Conservation (phyloP, 2,888 invertebrate genomes). For the Chymomyza procnemis region DNA sequence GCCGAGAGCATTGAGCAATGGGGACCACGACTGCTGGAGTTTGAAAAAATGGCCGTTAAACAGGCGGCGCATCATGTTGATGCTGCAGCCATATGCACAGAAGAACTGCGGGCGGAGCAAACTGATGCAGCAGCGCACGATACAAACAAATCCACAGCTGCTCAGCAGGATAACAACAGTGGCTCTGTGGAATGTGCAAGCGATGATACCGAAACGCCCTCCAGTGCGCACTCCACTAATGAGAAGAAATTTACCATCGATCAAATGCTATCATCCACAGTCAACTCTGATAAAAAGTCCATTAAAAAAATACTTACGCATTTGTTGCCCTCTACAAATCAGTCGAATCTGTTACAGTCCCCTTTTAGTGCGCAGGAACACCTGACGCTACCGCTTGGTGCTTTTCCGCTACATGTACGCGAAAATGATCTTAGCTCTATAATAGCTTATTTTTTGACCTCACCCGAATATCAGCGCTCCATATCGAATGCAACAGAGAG, state of each 20-base stretch:
- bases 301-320: conserved; percentile 85
- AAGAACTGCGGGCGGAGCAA: conserved; percentile 79
- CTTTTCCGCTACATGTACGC: conserved; percentile 85
- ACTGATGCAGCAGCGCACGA: conserved; percentile 73
- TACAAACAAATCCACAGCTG: conserved; percentile 27
- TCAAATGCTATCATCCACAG: conserved; percentile 40
- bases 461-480: conserved; percentile 84
- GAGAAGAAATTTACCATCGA: conserved; percentile 61
- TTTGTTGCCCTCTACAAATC: conserved; percentile 81
- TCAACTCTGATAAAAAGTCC: conserved; percentile 80
- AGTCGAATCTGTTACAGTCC: conserved; percentile 79
- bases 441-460: conserved; percentile 89
- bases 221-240: conserved; percentile 11
- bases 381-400: conserved; percentile 82
- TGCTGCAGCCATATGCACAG: conserved; percentile 77
- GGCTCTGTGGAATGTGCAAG: conserved; percentile 30
- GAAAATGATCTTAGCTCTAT: conserved; percentile 91
- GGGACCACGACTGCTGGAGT: conserved; percentile 81
- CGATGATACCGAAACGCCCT: conserved; percentile 40
- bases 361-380: conserved; percentile 85
- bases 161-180: conserved; percentile 21
- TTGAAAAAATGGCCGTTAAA: conserved; percentile 71
- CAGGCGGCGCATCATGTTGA: conserved; percentile 62
- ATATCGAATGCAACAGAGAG: conserved; percentile 74
- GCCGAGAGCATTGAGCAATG: conserved; percentile 86